Conservation (phyloP, 2,888 invertebrate species). For the Lasioglossum lativentre region DNA sequence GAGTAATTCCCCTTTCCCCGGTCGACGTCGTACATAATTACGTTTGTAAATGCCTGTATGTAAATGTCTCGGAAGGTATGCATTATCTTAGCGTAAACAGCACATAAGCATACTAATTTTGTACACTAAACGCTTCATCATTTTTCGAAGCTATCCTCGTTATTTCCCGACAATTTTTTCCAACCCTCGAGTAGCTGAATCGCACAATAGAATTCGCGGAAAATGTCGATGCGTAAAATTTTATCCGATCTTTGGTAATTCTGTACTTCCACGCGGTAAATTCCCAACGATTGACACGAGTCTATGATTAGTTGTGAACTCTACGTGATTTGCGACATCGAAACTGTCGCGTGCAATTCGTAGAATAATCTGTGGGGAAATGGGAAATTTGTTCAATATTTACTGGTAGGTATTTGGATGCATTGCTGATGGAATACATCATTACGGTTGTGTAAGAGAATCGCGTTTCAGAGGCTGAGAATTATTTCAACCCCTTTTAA, state of each 20-base stretch:
- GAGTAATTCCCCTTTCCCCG: background rate
- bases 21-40: background rate
- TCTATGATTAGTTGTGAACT: background rate
- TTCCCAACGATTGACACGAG: background rate
- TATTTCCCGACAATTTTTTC: background rate
- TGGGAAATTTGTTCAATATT: background rate
- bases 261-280: background rate
- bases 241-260: too few relatives aligned
- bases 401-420: background rate
- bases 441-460: background rate
- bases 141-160: too few relatives aligned
- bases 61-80: fast-evolving
- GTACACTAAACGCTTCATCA: too few relatives aligned
- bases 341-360: background rate
- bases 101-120: too few relatives aligned
- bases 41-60: background rate
- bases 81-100: background rate
- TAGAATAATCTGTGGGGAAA: background rate
- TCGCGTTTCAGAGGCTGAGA: background rate
- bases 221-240: background rate
- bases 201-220: background rate
- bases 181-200: background rate
- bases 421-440: background rate
- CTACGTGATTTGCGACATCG: background rate
- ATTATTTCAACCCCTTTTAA: background rate